Evolutionary conservation across 1,140 invertebrate species (phyloP).

Genomic region (Diorhabda carinulata): DNA sequence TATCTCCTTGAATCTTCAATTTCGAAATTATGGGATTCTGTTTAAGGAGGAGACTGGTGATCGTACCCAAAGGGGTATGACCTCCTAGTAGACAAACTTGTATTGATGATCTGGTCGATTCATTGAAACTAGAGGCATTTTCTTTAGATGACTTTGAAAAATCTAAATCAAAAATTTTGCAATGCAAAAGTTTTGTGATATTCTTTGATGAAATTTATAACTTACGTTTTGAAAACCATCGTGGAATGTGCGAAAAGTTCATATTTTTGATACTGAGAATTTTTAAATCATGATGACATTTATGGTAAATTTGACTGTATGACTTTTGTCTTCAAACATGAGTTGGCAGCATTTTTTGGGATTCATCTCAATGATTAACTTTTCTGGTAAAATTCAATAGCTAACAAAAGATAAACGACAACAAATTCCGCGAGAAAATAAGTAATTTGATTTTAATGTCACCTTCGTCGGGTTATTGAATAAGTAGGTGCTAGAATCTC

Average conservation of each 20-base stretch:
- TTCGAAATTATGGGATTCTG: conserved; percentile 41
- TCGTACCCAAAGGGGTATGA: conserved; percentile 32
- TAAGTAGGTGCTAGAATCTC: too few relatives aligned
- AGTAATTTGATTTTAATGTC: too few relatives aligned
- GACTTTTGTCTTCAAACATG: too few relatives aligned
- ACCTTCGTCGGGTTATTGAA: too few relatives aligned
- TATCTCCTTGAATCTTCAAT: conserved; percentile 36
- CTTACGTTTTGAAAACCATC: neutral
- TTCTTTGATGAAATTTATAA: neutral
- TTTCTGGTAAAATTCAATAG: too few relatives aligned
- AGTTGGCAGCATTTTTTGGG: too few relatives aligned
- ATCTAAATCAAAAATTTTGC: too few relatives aligned
- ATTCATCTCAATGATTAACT: too few relatives aligned
- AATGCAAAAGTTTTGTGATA: neutral
- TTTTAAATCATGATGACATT: conserved; percentile 1
- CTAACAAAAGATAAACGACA: too few relatives aligned
- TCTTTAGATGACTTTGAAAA: too few relatives aligned
- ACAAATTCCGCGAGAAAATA: too few relatives aligned
- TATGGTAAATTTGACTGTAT: too few relatives aligned
- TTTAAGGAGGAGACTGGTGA: conserved; percentile 38
- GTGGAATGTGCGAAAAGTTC: neutral
- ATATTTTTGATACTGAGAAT: neutral
- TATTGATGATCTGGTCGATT: conserved; percentile 23
- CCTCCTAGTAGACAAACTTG: conserved; percentile 41
- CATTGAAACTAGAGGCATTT: neutral